phyloP scores from a whole-genome alignment of 2,888 invertebrate genomes.

The Cephus rjabovi region DNA sequence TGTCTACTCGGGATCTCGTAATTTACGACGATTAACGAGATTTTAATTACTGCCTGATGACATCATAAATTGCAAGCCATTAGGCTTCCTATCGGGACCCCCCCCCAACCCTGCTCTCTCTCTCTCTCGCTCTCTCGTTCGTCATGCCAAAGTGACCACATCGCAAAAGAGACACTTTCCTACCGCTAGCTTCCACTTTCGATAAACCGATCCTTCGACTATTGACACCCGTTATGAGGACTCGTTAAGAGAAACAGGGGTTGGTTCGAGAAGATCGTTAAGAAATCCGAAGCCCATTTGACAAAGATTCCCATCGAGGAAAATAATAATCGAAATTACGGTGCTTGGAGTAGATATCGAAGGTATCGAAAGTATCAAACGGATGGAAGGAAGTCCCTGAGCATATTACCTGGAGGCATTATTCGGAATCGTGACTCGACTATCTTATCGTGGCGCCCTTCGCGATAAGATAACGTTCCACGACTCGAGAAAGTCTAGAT shows the following conservation, averaged over 20 bases:
- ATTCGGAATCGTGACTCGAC: not conserved
- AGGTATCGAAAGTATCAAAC: not conserved
- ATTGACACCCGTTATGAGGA: not conserved
- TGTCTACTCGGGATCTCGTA: not conserved
- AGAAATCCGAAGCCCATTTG: not conserved
- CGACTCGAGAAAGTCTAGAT: not conserved
- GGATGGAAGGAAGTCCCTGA: not conserved
- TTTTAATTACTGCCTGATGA: constrained; percentile 47
- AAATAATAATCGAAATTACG: not conserved
- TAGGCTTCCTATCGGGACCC: constrained; percentile 7
- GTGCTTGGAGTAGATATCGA: not conserved
- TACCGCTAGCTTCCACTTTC: not conserved
- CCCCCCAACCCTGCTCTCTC: not conserved
- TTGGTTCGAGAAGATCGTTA: not conserved
- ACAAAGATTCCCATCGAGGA: not conserved
- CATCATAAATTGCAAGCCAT: constrained; percentile 38
- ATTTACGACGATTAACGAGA: constrained; percentile 40
- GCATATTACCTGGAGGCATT: not conserved
- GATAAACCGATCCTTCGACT: not conserved
- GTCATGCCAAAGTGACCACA: not conserved
- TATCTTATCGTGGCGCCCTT: constrained; percentile 19
- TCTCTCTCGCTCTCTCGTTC: not conserved
- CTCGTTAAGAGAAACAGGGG: not conserved
- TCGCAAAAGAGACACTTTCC: not conserved
- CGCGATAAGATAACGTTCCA: constrained; percentile 15